A percentile compares a stretch with the other conserved stretches of the same genome.
phyloP scores from a whole-genome alignment of 1,140 invertebrate genomes.

The Tetraneura akinire region DNA sequence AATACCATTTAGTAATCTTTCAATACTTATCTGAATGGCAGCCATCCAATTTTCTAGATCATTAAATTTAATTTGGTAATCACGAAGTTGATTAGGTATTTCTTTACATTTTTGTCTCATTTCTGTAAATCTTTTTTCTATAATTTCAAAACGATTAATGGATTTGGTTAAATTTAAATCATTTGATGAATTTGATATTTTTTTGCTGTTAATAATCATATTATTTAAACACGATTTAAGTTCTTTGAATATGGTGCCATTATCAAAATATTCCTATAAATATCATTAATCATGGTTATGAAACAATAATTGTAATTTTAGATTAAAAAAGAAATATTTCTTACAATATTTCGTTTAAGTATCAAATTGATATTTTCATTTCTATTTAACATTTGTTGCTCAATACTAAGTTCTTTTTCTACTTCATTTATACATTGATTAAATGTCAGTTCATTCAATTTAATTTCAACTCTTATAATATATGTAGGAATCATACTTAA shows the following conservation, averaged over 20 bases:
- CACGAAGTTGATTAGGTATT: conserved; percentile 48
- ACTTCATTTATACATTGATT: conserved; percentile 83
- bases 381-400: conserved; percentile 82
- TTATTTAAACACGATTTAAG: conserved; percentile 44
- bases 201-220: conserved; percentile 12
- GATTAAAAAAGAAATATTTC: conserved; percentile 8
- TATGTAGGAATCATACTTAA: conserved; percentile 78
- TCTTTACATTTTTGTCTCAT: conserved; percentile 38
- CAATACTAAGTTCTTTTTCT: conserved; percentile 82
- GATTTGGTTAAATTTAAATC: conserved; percentile 1
- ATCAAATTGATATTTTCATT: conserved; percentile 81
- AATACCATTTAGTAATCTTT: conserved; percentile 80
- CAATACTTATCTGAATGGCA: conserved; percentile 78
- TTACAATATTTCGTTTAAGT: conserved; percentile 70
- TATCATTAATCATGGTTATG: background rate
- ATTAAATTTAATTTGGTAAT: conserved; percentile 64
- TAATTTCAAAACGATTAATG: conserved; percentile 6
- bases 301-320: no score
- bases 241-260: conserved; percentile 31
- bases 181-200: background rate
- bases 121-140: conserved; percentile 3
- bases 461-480: conserved; percentile 85
- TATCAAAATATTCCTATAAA: conserved; percentile 47
- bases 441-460: conserved; percentile 82
- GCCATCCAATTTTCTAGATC: conserved; percentile 91